A percentile compares a stretch with the other conserved stretches of the same genome.
These are phyloP conservation scores for Drosophila funebris DNA, from an alignment of 1,140 invertebrate species.

Conservation along the genomic window DNA sequence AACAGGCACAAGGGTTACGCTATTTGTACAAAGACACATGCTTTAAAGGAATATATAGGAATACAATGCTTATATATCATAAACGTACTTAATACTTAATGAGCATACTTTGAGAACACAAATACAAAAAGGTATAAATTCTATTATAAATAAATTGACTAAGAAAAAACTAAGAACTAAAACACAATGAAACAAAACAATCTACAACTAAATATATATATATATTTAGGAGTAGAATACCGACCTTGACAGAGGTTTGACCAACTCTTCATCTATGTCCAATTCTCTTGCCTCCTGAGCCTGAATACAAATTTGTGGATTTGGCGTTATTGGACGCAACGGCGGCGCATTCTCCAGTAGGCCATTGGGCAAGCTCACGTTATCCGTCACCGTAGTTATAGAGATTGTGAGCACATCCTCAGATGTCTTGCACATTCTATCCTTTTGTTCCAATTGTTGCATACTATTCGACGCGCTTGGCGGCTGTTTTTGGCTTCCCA, in stretches of 20 bases:
- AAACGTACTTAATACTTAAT: slow-evolving; percentile 35
- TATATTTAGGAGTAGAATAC: slow-evolving; percentile 71
- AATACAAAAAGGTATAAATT: slow-evolving; percentile 38
- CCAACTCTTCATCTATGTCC: slow-evolving; percentile 16
- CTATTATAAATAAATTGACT: slow-evolving; percentile 39
- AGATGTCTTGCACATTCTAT: slow-evolving; percentile 81
- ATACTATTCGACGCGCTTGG: slow-evolving; percentile 50
- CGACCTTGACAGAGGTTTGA: slow-evolving; percentile 65
- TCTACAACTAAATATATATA: slow-evolving; percentile 15
- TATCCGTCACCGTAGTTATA: slow-evolving; percentile 85
- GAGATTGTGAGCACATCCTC: slow-evolving; percentile 84
- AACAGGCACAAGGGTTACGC: slow-evolving; percentile 49
- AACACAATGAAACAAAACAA: slow-evolving; percentile 37
- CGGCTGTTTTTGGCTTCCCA: slow-evolving; percentile 84
- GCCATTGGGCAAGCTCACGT: slow-evolving; percentile 85
- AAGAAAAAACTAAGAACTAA: slow-evolving; percentile 40
- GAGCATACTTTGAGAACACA: slow-evolving; percentile 24
- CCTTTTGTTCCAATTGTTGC: slow-evolving; percentile 80
- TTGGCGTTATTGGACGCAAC: slow-evolving; percentile 83
- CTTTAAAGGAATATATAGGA: slow-evolving; percentile 18
- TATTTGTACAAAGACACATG: slow-evolving; percentile 60
- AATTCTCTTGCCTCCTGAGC: slow-evolving; percentile 53
- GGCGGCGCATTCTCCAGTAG: slow-evolving; percentile 76
- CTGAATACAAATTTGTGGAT: slow-evolving; percentile 87
- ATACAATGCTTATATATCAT: slow-evolving; percentile 28